These are phyloP conservation scores for Heliothis virescens DNA, from an alignment of 1,140 invertebrate species.

Conservation along the genomic window DNA sequence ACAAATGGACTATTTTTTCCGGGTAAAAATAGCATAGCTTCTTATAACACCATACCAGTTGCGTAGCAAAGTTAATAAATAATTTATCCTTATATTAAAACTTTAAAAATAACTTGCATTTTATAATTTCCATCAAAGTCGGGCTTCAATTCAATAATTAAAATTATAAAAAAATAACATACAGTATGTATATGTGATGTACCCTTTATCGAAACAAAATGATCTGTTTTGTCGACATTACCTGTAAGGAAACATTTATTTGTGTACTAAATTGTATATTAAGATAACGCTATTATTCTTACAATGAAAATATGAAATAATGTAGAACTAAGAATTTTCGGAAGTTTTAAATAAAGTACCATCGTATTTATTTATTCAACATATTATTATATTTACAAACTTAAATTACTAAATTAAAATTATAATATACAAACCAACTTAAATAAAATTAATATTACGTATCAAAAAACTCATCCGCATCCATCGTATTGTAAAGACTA, in stretches of 20 bases:
- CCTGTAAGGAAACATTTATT: conserved; percentile 12
- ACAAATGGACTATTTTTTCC: too few species aligned
- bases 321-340: background rate
- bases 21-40: too few species aligned
- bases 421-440: too few species aligned
- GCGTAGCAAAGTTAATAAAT: too few species aligned
- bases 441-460: too few species aligned
- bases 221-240: conserved; percentile 16
- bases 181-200: conserved; percentile 6
- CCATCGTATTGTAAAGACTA: too few species aligned
- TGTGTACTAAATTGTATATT: conserved; percentile 11
- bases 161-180: conserved; percentile 2
- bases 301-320: background rate
- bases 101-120: background rate
- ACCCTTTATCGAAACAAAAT: background rate
- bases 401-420: too few species aligned
- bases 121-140: background rate
- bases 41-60: too few species aligned
- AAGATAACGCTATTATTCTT: conserved; percentile 9
- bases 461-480: too few species aligned
- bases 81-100: too few species aligned
- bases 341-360: background rate
- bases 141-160: conserved; percentile 6
- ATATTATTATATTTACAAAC: too few species aligned
- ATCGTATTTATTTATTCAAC: too few species aligned